phyloP scores from a whole-genome alignment of 2,888 invertebrate genomes.

The Mythimna vitellina region DNA sequence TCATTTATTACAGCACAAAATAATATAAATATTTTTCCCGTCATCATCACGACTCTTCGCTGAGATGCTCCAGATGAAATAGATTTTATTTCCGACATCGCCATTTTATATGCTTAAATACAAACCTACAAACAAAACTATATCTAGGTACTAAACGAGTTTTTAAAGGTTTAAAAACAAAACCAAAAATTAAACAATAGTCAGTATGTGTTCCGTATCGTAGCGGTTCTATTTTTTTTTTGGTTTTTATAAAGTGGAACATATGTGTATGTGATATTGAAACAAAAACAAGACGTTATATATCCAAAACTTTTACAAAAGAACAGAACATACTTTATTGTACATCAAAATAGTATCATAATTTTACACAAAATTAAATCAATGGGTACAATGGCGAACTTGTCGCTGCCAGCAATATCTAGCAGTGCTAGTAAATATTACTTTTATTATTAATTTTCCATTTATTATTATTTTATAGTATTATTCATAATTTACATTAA shows the following conservation, averaged over 20 bases:
- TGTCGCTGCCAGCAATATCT: no score
- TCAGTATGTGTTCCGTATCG: constrained; percentile 22
- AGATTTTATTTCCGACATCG: not conserved
- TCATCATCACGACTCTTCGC: constrained; percentile 27
- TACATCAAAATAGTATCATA: no score
- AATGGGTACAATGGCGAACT: no score
- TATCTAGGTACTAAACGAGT: constrained; percentile 25
- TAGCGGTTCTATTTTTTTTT: not conserved
- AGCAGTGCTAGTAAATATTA: no score
- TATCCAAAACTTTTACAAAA: not conserved
- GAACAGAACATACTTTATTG: no score
- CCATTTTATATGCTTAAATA: constrained; percentile 30
- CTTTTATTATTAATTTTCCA: no score
- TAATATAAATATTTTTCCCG: constrained; percentile 16
- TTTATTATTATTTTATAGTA: no score
- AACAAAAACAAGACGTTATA: not conserved
- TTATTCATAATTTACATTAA: no score
- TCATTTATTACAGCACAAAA: constrained; percentile 14
- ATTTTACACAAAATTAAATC: no score
- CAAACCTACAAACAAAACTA: not conserved
- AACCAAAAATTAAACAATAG: not conserved
- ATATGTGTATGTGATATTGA: no score
- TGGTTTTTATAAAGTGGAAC: not conserved
- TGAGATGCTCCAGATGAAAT: constrained; percentile 17
- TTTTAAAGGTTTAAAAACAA: constrained; percentile 42